Percentiles rank a stretch among this genome's conserved stretches.
phyloP scores from a whole-genome alignment of 2,113 vertebrate species.

The Actenoides hombroni region DNA sequence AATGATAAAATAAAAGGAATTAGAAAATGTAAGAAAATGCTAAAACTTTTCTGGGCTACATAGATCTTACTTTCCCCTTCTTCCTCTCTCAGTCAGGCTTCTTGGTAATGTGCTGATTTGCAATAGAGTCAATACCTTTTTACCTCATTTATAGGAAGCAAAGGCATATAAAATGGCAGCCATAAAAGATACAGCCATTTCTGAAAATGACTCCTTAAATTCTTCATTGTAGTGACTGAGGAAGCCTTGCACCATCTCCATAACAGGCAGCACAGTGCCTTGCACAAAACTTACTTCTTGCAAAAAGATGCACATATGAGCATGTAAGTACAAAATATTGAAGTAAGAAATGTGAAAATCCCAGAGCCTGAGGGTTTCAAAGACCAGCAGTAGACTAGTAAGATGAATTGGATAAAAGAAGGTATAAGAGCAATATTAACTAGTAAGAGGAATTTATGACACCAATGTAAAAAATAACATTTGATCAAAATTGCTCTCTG shows the following conservation, averaged over 20 bases:
- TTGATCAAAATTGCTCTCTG: neutral
- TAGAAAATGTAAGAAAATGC: neutral
- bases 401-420: neutral
- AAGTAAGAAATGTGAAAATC: neutral
- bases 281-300: neutral
- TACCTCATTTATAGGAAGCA: neutral
- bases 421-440: neutral
- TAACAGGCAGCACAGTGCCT: neutral
- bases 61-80: neutral
- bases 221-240: neutral
- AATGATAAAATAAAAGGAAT: neutral
- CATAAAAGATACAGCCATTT: neutral
- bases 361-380: neutral
- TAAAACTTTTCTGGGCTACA: neutral
- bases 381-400: neutral
- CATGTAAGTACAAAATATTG: neutral
- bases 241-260: neutral
- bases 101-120: neutral
- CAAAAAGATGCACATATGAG: neutral
- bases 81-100: neutral
- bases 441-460: neutral
- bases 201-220: neutral
- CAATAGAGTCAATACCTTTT: neutral
- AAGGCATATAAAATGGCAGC: neutral
- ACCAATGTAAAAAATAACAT: neutral